These are phyloP conservation scores for Tetragonula clypearis DNA, from an alignment of 1,140 invertebrate species.

Conservation along the genomic window DNA sequence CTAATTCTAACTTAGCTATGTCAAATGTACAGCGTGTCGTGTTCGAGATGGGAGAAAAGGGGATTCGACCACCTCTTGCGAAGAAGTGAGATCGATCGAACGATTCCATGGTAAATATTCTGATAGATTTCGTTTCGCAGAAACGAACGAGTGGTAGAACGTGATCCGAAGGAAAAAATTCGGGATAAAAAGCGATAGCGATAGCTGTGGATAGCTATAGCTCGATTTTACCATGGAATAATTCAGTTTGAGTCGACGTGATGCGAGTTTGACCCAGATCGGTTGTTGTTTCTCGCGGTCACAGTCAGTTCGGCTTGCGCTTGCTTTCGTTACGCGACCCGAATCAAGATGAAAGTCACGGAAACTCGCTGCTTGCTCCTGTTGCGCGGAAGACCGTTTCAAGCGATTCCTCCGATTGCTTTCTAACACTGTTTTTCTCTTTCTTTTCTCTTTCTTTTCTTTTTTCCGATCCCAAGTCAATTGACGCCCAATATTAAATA, in stretches of 20 bases:
- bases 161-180: too few species aligned
- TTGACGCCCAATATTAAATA: too few species aligned
- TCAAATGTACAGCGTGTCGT: constrained; percentile 28
- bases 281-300: background rate
- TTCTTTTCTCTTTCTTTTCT: too few species aligned
- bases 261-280: constrained; percentile 31
- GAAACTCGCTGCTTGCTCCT: constrained; percentile 22
- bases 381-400: background rate
- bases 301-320: constrained; percentile 39
- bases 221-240: constrained; percentile 15
- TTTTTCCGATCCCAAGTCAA: too few species aligned
- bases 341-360: constrained; percentile 31
- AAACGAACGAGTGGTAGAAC: too few species aligned
- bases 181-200: background rate
- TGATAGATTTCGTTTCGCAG: too few species aligned
- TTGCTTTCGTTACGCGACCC: constrained; percentile 42
- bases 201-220: too few species aligned
- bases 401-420: constrained; percentile 1
- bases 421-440: constrained; percentile 12
- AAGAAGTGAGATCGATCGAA: background rate
- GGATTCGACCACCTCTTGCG: background rate
- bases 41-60: too few species aligned
- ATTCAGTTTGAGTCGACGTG: background rate
- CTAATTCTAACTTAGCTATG: constrained; percentile 13
- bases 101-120: constrained; percentile 20